phyloP scores from a whole-genome alignment of 2,888 invertebrate species.

The Cremastinae sp. region DNA sequence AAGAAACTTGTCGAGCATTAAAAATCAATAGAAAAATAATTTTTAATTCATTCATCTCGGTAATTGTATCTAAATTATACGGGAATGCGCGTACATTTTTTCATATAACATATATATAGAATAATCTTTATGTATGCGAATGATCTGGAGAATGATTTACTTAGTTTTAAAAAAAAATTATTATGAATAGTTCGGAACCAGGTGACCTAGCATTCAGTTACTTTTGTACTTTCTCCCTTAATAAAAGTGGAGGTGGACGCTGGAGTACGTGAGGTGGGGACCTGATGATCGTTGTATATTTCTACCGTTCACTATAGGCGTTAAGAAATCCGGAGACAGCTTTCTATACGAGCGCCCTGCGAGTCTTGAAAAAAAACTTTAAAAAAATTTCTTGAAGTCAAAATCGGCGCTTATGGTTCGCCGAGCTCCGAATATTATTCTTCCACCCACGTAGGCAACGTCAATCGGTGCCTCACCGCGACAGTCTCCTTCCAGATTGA shows the following conservation, averaged over 20 bases:
- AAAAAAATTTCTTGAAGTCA: conserved; percentile 20
- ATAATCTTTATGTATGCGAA: too few species aligned
- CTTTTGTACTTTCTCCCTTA: conserved; percentile 33
- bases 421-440: not conserved
- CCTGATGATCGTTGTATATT: conserved; percentile 10
- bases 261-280: conserved; percentile 26
- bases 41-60: too few species aligned
- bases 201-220: conserved; percentile 7
- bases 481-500: not conserved
- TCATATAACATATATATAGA: too few species aligned
- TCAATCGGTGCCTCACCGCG: not conserved
- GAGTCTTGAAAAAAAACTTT: conserved; percentile 16
- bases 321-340: conserved; percentile 35
- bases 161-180: not conserved
- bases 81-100: too few species aligned
- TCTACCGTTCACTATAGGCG: conserved; percentile 1
- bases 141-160: too few species aligned
- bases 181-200: not conserved
- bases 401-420: not conserved
- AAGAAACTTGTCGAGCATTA: too few species aligned
- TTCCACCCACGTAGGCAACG: not conserved
- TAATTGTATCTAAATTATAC: too few species aligned
- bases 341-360: conserved; percentile 29
- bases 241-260: conserved; percentile 37
- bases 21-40: too few species aligned